A percentile compares a stretch with the other conserved stretches of the same genome.
phyloP scores from a whole-genome alignment of 2,888 invertebrate genomes.

The Cephus nigrinus region DNA sequence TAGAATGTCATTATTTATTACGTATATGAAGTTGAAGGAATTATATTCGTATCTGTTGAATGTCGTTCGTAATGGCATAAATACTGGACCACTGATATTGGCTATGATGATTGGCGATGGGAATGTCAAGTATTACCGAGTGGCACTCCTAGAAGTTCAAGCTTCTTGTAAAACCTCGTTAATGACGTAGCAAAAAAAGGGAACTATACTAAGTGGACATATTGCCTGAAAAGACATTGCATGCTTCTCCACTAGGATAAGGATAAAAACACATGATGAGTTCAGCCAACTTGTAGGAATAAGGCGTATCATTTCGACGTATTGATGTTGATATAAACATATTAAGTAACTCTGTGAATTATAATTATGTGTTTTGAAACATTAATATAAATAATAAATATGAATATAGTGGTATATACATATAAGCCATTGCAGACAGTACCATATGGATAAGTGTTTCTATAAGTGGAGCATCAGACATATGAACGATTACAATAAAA shows the following conservation, averaged over 20 bases:
- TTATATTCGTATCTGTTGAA: background rate
- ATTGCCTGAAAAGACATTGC: background rate
- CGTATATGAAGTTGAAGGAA: background rate
- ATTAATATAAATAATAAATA: background rate
- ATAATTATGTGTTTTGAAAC: background rate
- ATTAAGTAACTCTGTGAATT: background rate
- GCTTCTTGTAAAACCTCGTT: background rate
- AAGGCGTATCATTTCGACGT: background rate
- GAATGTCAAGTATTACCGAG: conserved; percentile 13
- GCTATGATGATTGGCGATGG: conserved; percentile 1
- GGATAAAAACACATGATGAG: background rate
- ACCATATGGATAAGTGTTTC: background rate
- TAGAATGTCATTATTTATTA: too few species aligned
- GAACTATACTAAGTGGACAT: background rate
- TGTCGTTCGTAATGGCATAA: background rate
- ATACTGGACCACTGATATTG: background rate
- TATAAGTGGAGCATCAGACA: background rate
- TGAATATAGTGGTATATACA: background rate
- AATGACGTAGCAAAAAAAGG: background rate
- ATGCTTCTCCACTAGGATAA: background rate
- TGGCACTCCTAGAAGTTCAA: background rate
- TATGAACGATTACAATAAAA: background rate
- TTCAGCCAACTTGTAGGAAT: background rate
- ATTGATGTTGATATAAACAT: background rate
- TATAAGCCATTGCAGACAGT: background rate